Percentiles rank a stretch among this genome's conserved stretches.
phyloP scores from a whole-genome alignment of 2,888 invertebrate species.

The Spialia ferax region DNA sequence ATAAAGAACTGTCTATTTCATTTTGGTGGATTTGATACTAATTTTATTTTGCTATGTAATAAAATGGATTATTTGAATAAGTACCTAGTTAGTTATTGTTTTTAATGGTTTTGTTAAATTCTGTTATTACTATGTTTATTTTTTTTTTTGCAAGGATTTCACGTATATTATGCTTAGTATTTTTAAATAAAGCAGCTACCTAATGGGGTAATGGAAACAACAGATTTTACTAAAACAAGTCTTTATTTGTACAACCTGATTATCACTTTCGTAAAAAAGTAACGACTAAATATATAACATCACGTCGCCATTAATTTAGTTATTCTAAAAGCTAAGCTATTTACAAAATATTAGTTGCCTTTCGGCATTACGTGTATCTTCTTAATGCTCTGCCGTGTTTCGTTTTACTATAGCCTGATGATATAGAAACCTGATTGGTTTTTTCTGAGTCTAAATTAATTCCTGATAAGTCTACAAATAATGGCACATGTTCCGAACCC shows the following conservation, averaged over 20 bases:
- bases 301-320: conserved; percentile 81
- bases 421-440: conserved; percentile 77
- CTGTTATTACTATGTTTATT: too few species aligned
- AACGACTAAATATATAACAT: conserved; percentile 75
- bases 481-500: conserved; percentile 84
- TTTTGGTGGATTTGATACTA: too few species aligned
- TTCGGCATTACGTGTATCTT: conserved; percentile 58
- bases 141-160: too few species aligned
- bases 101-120: too few species aligned
- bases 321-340: conserved; percentile 80
- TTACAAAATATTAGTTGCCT: conserved; percentile 71
- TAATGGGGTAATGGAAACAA: background rate
- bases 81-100: too few species aligned
- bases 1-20: too few species aligned
- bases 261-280: conserved; percentile 79
- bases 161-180: too few species aligned
- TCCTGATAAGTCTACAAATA: conserved; percentile 80
- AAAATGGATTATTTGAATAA: too few species aligned
- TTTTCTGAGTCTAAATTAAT: conserved; percentile 71
- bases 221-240: conserved; percentile 55
- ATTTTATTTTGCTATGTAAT: too few species aligned
- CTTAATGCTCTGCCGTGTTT: conserved; percentile 80
- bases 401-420: conserved; percentile 84
- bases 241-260: conserved; percentile 82
- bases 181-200: too few species aligned